Base-by-base conservation (phyloP, 2,113 vertebrate species). In the Nothocercus nigrocapillus region DNA sequence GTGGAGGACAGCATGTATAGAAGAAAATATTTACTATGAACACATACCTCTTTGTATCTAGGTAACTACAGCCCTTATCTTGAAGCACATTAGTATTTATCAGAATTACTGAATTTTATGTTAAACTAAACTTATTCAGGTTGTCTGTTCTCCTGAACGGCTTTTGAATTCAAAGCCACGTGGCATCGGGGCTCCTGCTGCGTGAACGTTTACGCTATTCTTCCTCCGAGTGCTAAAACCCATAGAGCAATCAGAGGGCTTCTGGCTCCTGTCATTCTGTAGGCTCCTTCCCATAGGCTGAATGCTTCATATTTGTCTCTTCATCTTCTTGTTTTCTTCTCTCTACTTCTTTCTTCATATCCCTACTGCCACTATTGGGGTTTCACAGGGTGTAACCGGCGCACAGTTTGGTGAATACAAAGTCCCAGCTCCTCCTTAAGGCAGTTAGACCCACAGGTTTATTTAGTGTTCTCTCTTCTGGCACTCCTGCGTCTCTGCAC, bases 1-100 rank as follows among this genome's bases (percentile, higher is more conserved):
- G 82, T 30, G 85, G 90, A 86, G 77, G 81, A 96, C 93, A 94
- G 93, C 81, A 56, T 76, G 93, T 49, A 53, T 89, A 85, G 67
- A 90, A 90, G 88, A 87, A 94, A 94, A 93, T 90, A 96, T 96
- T 96, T 96, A 83, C 90, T 96, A 85, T 5, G 64, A 94, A 82
- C 36, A 63, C n/a, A 10, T 45, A 63, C 0, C 3, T 73, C 88
- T 90, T 90, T 93, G 88, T 86, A 54, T 86, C 88, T 76, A 66
- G 74, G 81, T 92, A 94, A 81, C 80, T 54, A 42, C 67, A 58
- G 77, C 49, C 69, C 93, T 90, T 78, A 49, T 79, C 85, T 88
- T 80, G 90, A 87, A 80, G 53, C 49, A 45, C 58, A 72, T 85
- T 88, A 89, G 62, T 38, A 49, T 45, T 53, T 54, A 69, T 73